phyloP scores from a whole-genome alignment of 2,888 invertebrate species.

The Drosophila peninsularis region DNA sequence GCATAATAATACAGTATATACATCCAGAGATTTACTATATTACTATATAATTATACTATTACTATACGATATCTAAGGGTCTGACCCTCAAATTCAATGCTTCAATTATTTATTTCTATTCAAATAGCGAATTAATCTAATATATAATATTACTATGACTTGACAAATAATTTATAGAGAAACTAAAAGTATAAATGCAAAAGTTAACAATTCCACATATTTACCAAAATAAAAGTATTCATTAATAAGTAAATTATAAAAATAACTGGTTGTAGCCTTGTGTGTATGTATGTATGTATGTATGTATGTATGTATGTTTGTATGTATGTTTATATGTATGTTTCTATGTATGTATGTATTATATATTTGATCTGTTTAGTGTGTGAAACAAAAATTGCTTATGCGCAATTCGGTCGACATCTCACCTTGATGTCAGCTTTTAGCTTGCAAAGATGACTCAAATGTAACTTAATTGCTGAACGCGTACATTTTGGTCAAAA shows the following conservation, averaged over 20 bases:
- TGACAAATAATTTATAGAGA: neutral
- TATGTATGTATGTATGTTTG: constrained; percentile 7
- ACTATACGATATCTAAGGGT: no score
- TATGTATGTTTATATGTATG: neutral
- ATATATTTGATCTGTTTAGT: constrained; percentile 20
- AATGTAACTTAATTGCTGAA: constrained; percentile 59
- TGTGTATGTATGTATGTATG: neutral
- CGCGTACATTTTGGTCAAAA: constrained; percentile 38
- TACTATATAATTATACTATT: no score
- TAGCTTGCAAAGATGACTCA: constrained; percentile 61
- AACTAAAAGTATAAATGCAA: neutral
- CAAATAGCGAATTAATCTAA: neutral
- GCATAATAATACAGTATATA: no score
- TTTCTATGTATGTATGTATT: constrained; percentile 7
- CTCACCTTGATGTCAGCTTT: constrained; percentile 60
- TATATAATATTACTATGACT: no score
- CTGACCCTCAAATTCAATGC: neutral
- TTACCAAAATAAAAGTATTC: neutral
- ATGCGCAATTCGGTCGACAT: constrained; percentile 30
- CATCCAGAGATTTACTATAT: no score
- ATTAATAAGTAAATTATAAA: constrained; percentile 4
- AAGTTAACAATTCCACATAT: neutral
- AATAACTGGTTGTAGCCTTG: constrained; percentile 31
- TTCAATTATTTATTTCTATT: neutral
- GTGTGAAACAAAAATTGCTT: constrained; percentile 35